These are phyloP conservation scores for Lacerta viridis DNA, from an alignment of 2,797 vertebrate species.

Conservation along the genomic window DNA sequence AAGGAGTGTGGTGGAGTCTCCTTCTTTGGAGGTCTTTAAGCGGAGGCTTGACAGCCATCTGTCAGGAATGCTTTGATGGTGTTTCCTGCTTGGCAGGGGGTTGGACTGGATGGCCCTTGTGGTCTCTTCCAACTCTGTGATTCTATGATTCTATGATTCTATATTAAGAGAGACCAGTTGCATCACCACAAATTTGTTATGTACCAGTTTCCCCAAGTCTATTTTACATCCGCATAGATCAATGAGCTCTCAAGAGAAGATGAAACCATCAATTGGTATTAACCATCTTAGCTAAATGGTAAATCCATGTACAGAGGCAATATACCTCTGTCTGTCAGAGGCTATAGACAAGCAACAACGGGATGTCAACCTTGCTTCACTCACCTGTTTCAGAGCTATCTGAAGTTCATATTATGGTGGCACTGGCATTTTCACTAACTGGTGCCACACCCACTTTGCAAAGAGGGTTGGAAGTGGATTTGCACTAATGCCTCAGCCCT, in stretches of 20 bases:
- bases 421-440: background rate
- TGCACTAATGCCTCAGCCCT: background rate
- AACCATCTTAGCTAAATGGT: background rate
- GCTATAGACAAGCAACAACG: background rate
- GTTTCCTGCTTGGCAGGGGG: too few relatives aligned
- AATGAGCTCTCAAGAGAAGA: background rate
- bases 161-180: background rate
- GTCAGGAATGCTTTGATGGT: too few relatives aligned
- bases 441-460: background rate
- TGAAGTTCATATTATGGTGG: background rate
- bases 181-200: background rate
- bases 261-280: background rate
- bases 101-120: too few relatives aligned
- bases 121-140: too few relatives aligned
- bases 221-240: background rate
- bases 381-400: background rate
- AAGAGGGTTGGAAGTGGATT: background rate
- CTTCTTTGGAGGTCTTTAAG: too few relatives aligned
- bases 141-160: too few relatives aligned
- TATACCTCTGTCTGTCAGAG: background rate
- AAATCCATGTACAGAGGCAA: background rate
- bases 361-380: background rate
- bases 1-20: too few relatives aligned
- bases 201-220: accelerated
- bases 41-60: too few relatives aligned